These are phyloP conservation scores for Terrapene triunguis DNA, from an alignment of 2,113 vertebrate species.

Conservation along the genomic window DNA sequence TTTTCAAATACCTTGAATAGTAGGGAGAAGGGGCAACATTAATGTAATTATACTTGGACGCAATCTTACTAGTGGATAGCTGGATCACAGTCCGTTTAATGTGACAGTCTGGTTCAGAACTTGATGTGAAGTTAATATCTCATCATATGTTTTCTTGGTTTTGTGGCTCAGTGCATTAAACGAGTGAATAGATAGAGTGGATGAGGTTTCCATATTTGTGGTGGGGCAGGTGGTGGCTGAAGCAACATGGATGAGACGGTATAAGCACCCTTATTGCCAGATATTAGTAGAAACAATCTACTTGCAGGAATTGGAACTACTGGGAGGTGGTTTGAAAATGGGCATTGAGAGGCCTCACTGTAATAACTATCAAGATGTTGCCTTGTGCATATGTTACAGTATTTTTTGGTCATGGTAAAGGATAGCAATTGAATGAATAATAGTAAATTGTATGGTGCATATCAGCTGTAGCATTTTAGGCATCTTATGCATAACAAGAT, in stretches of 20 bases:
- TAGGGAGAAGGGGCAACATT: background rate
- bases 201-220: background rate
- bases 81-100: fast-evolving
- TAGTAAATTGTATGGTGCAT: background rate
- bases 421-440: background rate
- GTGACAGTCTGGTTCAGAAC: background rate
- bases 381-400: background rate
- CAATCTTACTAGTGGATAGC: background rate
- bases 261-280: too few species aligned
- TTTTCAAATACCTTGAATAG: background rate
- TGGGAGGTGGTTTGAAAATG: background rate
- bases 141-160: background rate
- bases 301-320: background rate
- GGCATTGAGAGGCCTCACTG: background rate
- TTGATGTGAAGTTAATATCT: background rate
- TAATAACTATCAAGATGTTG: background rate
- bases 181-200: background rate
- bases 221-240: background rate
- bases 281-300: background rate
- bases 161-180: background rate
- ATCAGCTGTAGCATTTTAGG: background rate
- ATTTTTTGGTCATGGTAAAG: background rate
- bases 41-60: background rate
- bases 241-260: too few species aligned
- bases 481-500: background rate